Conservation (phyloP, 2,797 vertebrate species). For the Steatocranus sp. region DNA sequence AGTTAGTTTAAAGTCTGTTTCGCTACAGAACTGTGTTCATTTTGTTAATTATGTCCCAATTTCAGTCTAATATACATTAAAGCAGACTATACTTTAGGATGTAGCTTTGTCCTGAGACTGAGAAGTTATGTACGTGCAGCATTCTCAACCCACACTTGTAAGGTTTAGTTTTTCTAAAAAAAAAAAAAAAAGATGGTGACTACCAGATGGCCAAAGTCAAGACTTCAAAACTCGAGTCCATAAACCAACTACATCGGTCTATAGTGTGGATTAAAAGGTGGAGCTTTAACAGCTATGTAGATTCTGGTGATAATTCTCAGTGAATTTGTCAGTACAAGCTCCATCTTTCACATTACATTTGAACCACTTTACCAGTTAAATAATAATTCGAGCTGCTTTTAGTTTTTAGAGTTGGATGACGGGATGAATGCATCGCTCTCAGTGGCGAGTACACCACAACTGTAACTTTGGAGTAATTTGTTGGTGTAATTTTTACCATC, state of each 20-base stretch:
- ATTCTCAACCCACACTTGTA: neutral
- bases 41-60: neutral
- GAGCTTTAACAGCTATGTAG: neutral
- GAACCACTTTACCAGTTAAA: neutral
- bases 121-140: accelerated
- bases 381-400: neutral
- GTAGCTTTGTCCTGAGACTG: neutral
- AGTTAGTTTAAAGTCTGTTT: neutral
- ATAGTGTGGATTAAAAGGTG: no score
- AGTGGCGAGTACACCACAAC: neutral
- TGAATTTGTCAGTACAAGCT: neutral
- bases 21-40: neutral
- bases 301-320: neutral
- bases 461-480: neutral
- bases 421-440: neutral
- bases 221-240: neutral
- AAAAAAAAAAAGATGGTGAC: neutral
- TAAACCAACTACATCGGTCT: accelerated
- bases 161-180: neutral
- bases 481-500: neutral
- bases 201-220: neutral
- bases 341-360: neutral
- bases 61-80: neutral
- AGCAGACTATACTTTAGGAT: neutral
- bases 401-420: neutral